Conservation (phyloP, 1,140 invertebrate species). For the Odontomachus brunneus region DNA sequence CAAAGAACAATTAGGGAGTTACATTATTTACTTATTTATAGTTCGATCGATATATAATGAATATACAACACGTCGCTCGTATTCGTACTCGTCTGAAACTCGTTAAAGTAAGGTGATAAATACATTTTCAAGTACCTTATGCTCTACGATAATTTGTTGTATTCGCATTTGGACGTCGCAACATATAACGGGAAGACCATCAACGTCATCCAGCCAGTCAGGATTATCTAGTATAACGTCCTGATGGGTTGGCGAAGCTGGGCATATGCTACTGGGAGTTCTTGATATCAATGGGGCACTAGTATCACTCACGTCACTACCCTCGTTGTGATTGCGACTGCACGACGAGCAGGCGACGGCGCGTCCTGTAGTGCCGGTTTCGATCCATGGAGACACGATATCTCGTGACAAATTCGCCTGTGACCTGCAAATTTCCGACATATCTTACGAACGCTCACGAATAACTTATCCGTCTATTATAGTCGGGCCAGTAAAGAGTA, state of each 20-base stretch:
- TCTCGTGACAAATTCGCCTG: constrained; percentile 74
- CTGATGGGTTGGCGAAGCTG: constrained; percentile 82
- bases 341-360: constrained; percentile 72
- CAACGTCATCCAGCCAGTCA: constrained; percentile 87
- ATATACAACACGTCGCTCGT: background rate
- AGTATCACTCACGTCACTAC: constrained; percentile 82
- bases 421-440: constrained; percentile 66
- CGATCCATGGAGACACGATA: constrained; percentile 71
- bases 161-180: constrained; percentile 92
- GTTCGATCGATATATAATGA: too few species aligned
- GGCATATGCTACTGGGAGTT: constrained; percentile 83
- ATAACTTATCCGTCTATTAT: background rate
- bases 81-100: background rate
- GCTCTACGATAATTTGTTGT: constrained; percentile 91
- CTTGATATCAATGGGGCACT: constrained; percentile 80
- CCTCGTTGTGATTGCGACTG: constrained; percentile 75
- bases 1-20: constrained; percentile 40
- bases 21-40: too few species aligned
- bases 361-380: constrained; percentile 69
- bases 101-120: background rate
- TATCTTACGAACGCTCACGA: background rate
- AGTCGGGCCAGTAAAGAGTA: background rate
- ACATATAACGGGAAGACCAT: constrained; percentile 92
- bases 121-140: constrained; percentile 87
- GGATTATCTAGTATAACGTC: constrained; percentile 81